phyloP scores from a whole-genome alignment of 1,140 invertebrate species.

The Leptestheria dahalacensis region DNA sequence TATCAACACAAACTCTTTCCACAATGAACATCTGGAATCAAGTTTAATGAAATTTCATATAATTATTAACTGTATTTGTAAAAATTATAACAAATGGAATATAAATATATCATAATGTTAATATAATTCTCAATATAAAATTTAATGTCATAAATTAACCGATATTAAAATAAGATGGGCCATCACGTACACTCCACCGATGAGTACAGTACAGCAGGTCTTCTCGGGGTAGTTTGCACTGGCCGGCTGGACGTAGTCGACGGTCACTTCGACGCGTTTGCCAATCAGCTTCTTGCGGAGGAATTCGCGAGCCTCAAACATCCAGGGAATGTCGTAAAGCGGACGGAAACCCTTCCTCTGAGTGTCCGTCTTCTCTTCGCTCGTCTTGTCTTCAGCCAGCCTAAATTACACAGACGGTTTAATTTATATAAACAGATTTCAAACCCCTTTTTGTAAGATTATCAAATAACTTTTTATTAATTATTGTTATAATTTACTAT shows the following conservation, averaged over 20 bases:
- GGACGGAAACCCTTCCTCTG: slow-evolving; percentile 53
- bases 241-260: slow-evolving; percentile 93
- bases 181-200: slow-evolving; percentile 56
- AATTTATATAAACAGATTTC: not conserved
- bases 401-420: slow-evolving; percentile 8
- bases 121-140: not conserved
- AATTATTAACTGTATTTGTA: not conserved
- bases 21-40: not conserved
- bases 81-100: not conserved
- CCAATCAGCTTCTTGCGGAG: slow-evolving; percentile 89
- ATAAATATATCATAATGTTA: not conserved
- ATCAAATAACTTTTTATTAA: no score
- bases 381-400: slow-evolving; percentile 13
- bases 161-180: not conserved
- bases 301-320: slow-evolving; percentile 96
- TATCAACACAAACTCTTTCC: no score
- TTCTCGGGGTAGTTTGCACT: slow-evolving; percentile 89
- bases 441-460: no score
- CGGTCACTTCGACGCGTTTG: slow-evolving; percentile 80
- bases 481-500: no score
- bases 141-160: not conserved
- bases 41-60: not conserved
- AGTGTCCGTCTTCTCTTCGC: slow-evolving; percentile 4
- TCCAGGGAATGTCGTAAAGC: slow-evolving; percentile 92
- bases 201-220: slow-evolving; percentile 76